Evolutionary conservation across 92 coral and sea anemone genomes (phyloP).

Genomic region (Virgularia gustaviana): DNA sequence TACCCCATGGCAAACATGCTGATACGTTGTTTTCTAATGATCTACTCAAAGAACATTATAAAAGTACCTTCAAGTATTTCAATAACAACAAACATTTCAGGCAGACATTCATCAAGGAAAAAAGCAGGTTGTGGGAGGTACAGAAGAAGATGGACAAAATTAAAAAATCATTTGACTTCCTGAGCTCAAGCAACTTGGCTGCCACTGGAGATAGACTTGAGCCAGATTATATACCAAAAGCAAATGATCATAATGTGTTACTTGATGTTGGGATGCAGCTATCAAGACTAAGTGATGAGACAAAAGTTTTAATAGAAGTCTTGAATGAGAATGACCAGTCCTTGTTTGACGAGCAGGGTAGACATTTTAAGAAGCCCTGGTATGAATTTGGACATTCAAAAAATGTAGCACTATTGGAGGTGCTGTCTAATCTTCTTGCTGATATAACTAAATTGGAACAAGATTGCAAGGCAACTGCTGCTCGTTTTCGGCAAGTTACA

Average conservation of each 20-base stretch:
- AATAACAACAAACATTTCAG: slow-evolving; percentile 42
- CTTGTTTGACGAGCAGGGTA: slow-evolving; percentile 48
- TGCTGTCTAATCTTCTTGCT: slow-evolving; percentile 25
- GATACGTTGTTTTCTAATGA: slow-evolving; percentile 52
- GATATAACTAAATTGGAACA: slow-evolving; percentile 40
- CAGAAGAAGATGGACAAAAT: slow-evolving; percentile 42
- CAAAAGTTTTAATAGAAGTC: slow-evolving; percentile 30
- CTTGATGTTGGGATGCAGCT: slow-evolving; percentile 32
- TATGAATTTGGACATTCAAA: slow-evolving; percentile 31
- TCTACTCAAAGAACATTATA: slow-evolving; percentile 44
- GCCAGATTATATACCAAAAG: slow-evolving; percentile 44
- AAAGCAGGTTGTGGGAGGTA: slow-evolving; percentile 47
- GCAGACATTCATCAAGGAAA: slow-evolving; percentile 47
- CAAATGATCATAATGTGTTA: slow-evolving; percentile 46
- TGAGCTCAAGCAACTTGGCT: slow-evolving; percentile 52
- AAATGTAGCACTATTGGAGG: slow-evolving; percentile 37
- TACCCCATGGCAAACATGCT: slow-evolving; percentile 46
- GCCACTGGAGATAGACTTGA: slow-evolving; percentile 49
- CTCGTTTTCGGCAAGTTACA: slow-evolving; percentile 18
- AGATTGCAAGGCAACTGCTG: slow-evolving; percentile 36
- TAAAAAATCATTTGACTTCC: slow-evolving; percentile 35
- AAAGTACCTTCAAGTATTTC: slow-evolving; percentile 29
- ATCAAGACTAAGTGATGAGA: slow-evolving; percentile 20
- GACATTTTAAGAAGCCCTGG: slow-evolving; percentile 46
- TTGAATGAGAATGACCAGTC: slow-evolving; percentile 42